Evolutionary conservation across 2,888 invertebrate genomes (phyloP), one percentile per base, ranked within the genome.

Genomic region (Ametastegia equiseti): DNA sequence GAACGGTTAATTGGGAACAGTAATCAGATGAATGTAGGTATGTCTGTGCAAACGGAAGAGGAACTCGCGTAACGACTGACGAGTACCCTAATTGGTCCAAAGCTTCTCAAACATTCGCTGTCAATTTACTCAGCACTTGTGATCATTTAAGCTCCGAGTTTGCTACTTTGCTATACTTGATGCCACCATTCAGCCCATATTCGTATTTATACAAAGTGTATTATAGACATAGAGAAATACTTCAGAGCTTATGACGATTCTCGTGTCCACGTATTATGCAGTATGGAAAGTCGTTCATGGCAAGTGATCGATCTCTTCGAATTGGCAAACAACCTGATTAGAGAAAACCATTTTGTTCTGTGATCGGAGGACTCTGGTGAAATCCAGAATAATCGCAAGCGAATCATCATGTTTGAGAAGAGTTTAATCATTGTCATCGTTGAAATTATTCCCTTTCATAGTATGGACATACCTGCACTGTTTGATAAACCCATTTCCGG

Each of bases 161-260:
- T 42, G 9, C 45, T 71, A 6, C 45, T 27, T 27, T 2, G 27
- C 27, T 71, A 71, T 63, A 36, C n/a, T 71, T 69, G 69, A 42
- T 60, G 30, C 30, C 15, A 5, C 13, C 15, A 15, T 60, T 1
- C 27, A 30, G n/a, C n/a, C n/a, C 15, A 30, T 30, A 54, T n/a
- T 65, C n/a, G 9, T 13, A 19, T 39, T 36, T 67, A 39, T 42
- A 23, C 39, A 39, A 45, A 71, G 47, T 47, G 71, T 71, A 47
- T 45, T n/a, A 71, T 71, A 47, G 71, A 71, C 71, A n/a, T n/a
- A n/a, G 45, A 30, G 69, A 23, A 33, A 69, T 69, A 23, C 69
- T 39, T 27, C 42, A 69, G 30, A 67, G 39, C 36, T 39, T 39
- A 27, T 67, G 39, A 39, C 65, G 65, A 67, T n/a, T 39, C 33